A percentile compares a stretch with the other conserved stretches of the same genome.
Evolutionary conservation across 2,888 invertebrate species (phyloP).

Genomic region (Tiliacea citrago): DNA sequence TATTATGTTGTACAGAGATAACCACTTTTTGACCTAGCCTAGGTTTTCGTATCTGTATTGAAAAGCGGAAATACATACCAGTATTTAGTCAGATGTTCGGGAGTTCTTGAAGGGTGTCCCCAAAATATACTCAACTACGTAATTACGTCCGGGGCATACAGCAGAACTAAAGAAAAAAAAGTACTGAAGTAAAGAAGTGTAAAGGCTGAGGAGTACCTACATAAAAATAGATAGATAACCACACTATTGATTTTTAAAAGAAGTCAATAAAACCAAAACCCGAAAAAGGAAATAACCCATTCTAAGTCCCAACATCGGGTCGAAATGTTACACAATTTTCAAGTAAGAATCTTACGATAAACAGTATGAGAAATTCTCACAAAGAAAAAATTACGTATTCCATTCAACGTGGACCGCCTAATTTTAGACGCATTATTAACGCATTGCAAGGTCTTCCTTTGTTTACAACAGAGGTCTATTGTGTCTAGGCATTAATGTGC

Average conservation of each 20-base stretch:
- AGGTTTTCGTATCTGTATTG: not conserved
- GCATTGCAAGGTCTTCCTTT: conserved; percentile 84
- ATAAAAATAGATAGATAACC: not conserved
- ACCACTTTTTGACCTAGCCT: not conserved
- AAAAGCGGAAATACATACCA: not conserved
- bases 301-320: not conserved
- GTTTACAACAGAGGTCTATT: conserved; percentile 68
- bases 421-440: conserved; percentile 81
- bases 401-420: conserved; percentile 74
- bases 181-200: no score
- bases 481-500: conserved; percentile 73
- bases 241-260: no score
- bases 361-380: conserved; percentile 67
- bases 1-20: no score
- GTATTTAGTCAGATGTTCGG: not conserved
- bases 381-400: conserved; percentile 80
- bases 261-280: not conserved
- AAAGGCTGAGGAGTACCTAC: not conserved
- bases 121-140: no score
- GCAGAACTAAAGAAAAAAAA: not conserved
- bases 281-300: not conserved
- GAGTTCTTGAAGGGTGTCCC: not conserved
- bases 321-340: conserved; percentile 21
- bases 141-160: not conserved
- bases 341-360: conserved; percentile 11